These are phyloP conservation scores for Bufo gargarizans DNA, from an alignment of 2,113 vertebrate species.

Conservation along the genomic window DNA sequence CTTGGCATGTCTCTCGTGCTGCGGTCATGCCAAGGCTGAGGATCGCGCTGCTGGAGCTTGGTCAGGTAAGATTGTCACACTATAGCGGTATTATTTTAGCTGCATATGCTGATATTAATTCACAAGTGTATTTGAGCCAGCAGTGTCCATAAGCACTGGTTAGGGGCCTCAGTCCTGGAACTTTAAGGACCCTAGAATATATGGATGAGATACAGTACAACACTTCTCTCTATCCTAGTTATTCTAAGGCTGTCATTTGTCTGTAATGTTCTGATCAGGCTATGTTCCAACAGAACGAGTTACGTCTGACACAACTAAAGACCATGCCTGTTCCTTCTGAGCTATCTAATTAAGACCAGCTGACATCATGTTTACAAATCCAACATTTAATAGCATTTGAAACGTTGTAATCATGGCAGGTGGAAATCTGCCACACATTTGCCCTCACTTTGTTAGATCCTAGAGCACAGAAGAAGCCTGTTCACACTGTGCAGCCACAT, in stretches of 20 bases:
- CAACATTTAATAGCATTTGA: not conserved
- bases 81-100: no score
- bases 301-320: not conserved
- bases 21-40: no score
- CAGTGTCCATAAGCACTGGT: no score
- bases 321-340: not conserved
- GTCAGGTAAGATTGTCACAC: no score
- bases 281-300: not conserved
- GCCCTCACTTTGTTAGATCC: not conserved
- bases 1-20: no score
- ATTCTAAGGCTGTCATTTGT: not conserved
- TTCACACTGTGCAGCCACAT: not conserved
- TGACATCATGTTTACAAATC: slow-evolving; percentile 16
- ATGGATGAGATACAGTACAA: not conserved
- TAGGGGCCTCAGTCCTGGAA: no score
- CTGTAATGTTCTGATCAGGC: not conserved
- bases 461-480: not conserved
- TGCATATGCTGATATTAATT: no score
- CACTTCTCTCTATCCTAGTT: not conserved
- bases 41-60: no score
- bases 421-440: not conserved
- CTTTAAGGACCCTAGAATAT: not conserved
- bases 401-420: not conserved
- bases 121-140: no score
- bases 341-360: not conserved